Percentiles rank a stretch among this genome's conserved stretches.
Conservation (phyloP, 1,140 invertebrate species). For the Procambarus virginalis region DNA sequence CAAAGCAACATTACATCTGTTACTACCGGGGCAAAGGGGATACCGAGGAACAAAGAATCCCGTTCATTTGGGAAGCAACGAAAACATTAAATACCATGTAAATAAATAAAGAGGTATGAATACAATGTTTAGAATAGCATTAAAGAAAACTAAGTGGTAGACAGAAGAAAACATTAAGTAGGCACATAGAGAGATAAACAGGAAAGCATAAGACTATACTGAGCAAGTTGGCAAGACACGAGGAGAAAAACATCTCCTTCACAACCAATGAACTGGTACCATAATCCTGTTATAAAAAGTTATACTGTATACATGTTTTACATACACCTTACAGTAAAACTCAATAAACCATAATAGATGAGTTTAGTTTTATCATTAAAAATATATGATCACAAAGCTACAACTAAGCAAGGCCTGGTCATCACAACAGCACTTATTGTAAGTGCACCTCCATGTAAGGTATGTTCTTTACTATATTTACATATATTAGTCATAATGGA, state of each 20-base stretch:
- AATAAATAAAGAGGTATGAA: neutral
- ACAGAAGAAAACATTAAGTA: neutral
- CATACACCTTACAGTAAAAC: neutral
- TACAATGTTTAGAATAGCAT: neutral
- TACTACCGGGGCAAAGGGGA: neutral
- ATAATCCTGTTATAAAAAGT: neutral
- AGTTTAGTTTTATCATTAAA: neutral
- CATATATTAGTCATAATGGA: neutral
- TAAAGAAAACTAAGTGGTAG: neutral
- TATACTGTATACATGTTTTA: neutral
- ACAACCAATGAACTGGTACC: neutral
- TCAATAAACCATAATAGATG: neutral
- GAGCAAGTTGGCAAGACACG: neutral
- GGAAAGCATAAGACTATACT: neutral
- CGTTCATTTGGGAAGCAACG: neutral
- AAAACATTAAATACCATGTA: neutral
- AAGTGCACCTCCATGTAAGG: neutral
- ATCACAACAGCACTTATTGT: neutral
- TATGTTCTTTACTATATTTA: neutral
- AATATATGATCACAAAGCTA: neutral
- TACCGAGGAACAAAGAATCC: neutral
- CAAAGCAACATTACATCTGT: neutral
- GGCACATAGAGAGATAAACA: no score
- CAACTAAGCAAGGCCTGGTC: neutral
- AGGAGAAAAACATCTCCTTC: neutral